These are phyloP conservation scores for Chelonia mydas DNA, from an alignment of 2,797 vertebrate species.

Conservation along the genomic window DNA sequence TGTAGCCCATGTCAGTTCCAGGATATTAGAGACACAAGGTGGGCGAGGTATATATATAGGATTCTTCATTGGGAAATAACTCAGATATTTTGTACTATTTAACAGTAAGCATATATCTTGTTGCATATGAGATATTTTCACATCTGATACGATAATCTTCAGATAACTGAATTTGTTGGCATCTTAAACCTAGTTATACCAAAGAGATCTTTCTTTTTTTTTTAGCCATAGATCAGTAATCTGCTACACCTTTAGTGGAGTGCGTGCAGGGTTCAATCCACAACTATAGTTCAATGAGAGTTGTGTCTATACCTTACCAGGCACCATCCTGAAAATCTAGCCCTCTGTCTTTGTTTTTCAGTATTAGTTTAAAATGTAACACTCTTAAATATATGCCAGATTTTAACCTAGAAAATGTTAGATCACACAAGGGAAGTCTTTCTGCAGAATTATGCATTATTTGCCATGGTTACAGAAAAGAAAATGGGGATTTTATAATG, in stretches of 20 bases:
- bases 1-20: neutral
- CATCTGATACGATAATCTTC: neutral
- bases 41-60: neutral
- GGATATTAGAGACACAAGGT: neutral
- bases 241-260: neutral
- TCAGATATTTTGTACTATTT: neutral
- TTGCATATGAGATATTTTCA: neutral
- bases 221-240: neutral
- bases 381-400: neutral
- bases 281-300: neutral
- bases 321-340: neutral
- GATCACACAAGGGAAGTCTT: neutral
- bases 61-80: neutral
- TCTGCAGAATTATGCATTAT: neutral
- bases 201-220: neutral
- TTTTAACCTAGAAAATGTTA: constrained; percentile 17
- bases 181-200: neutral
- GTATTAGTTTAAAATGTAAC: neutral
- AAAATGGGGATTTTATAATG: neutral
- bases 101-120: neutral
- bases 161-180: constrained; percentile 6
- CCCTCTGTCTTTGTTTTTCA: neutral
- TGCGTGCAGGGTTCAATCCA: neutral
- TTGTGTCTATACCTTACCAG: neutral
- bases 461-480: constrained; percentile 20